Base-by-base conservation (phyloP, 2,888 invertebrate genomes). In the Labia minor region DNA sequence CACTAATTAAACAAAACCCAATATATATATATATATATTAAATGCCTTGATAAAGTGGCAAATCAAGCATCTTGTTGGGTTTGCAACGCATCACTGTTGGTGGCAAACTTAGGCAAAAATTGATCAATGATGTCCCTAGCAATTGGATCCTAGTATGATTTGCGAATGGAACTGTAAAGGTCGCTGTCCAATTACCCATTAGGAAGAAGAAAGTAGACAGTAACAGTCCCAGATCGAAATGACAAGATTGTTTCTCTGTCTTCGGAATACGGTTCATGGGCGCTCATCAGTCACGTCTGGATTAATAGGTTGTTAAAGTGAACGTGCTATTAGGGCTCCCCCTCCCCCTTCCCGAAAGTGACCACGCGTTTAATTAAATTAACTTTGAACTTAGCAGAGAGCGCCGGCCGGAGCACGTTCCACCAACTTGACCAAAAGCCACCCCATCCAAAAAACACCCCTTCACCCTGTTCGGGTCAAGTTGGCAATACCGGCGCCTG, bases 1-100 rank as follows among this genome's bases (percentile, higher is more conserved):
- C 67, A 26, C 69, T 69, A 69, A 69, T 69, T 69, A 69, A 69
- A 69, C 69, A 69, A n/a, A n/a, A n/a, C n/a, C n/a, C n/a, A n/a
- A 33, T 33, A 33, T 33, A 33, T 33, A 33, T 33, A 33, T 33
- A 11, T 33, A 33, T 33, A 33, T 33, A 33, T 6, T 6, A n/a
- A 33, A 11, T 33, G 11, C 6, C 11, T 33, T 8, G 33, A 6
- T 11, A 33, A 33, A 33, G 33, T 11, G 33, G 33, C 6, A 33
- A 33, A 33, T 33, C n/a, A n/a, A n/a, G n/a, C n/a, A n/a, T n/a
- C n/a, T n/a, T n/a, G n/a, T n/a, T n/a, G n/a, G n/a, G n/a, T n/a
- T n/a, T n/a, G n/a, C n/a, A n/a, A n/a, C n/a, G n/a, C n/a, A n/a
- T n/a, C n/a, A n/a, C n/a, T n/a, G n/a, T n/a, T n/a, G n/a, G n/a